Conservation (phyloP, 2,888 invertebrate species). For the Perdita meconis region DNA sequence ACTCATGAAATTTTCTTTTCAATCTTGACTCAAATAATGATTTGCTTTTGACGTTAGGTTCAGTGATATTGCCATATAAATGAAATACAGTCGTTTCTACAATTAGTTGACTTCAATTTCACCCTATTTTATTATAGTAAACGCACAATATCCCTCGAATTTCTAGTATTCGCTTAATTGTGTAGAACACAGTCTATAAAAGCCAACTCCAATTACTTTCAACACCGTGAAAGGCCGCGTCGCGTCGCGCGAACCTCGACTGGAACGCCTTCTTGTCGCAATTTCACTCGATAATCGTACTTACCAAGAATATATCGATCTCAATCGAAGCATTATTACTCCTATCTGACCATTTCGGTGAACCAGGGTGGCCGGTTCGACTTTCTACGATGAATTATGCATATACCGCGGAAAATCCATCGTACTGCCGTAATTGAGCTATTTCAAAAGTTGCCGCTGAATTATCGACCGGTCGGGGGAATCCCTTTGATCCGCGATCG, state of each 20-base stretch:
- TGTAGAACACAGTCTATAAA: constrained; percentile 1
- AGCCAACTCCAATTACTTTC: constrained; percentile 1
- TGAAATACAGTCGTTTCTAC: too few relatives aligned
- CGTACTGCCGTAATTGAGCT: constrained; percentile 45
- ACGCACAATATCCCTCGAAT: background rate
- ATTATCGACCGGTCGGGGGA: constrained; percentile 31
- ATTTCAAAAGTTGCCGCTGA: constrained; percentile 39
- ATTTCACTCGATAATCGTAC: constrained; percentile 40
- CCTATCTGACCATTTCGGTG: constrained; percentile 29
- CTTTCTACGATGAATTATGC: constrained; percentile 52
- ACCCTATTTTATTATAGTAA: background rate
- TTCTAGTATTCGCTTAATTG: background rate
- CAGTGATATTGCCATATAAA: too few relatives aligned
- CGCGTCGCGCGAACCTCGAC: constrained; percentile 7
- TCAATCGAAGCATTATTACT: constrained; percentile 17
- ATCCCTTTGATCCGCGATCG: constrained; percentile 37
- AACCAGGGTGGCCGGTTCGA: constrained; percentile 14
- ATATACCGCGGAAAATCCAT: constrained; percentile 42
- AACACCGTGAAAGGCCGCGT: background rate
- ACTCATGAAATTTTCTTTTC: background rate
- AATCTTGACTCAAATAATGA: background rate
- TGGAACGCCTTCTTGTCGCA: constrained; percentile 28
- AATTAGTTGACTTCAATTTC: background rate
- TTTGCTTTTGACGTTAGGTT: background rate
- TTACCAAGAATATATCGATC: constrained; percentile 32